A percentile compares a stretch with the other conserved stretches of the same genome.
These are phyloP conservation scores for Pterocles orientalis DNA, from an alignment of 2,113 vertebrate species.

Conservation along the genomic window DNA sequence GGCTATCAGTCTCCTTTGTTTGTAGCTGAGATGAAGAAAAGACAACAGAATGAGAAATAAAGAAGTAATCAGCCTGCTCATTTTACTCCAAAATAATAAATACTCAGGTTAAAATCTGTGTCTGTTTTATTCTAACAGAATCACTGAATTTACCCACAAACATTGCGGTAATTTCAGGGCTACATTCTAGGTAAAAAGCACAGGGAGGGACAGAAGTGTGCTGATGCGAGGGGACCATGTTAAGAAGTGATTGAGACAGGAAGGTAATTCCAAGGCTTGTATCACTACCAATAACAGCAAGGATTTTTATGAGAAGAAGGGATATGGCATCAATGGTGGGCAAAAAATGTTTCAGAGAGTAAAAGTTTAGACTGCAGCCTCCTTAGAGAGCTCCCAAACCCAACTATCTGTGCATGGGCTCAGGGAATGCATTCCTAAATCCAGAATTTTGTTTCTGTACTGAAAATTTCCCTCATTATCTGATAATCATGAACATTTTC, in stretches of 20 bases:
- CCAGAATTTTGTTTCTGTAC: background rate
- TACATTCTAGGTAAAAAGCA: background rate
- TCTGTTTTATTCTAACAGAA: background rate
- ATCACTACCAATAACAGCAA: background rate
- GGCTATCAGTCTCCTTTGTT: accelerated
- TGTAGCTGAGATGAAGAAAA: background rate
- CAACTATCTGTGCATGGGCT: accelerated
- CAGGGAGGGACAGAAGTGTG: background rate
- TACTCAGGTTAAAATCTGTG: background rate
- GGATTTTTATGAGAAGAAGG: background rate
- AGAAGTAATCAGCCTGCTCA: background rate
- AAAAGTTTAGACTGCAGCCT: background rate
- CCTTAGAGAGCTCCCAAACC: background rate
- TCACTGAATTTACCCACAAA: background rate
- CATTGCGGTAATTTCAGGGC: background rate
- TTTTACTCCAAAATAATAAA: background rate
- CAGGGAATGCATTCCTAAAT: background rate
- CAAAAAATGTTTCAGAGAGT: background rate
- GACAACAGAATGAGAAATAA: background rate
- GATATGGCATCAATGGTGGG: background rate
- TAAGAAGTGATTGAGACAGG: background rate
- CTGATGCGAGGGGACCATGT: background rate
- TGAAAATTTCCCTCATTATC: background rate
- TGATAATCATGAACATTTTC: background rate
- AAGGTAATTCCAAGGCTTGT: background rate